A percentile compares a stretch with the other conserved stretches of the same genome.
These are phyloP conservation scores for Spea bombifrons DNA, from an alignment of 2,113 vertebrate species.

Conservation along the genomic window DNA sequence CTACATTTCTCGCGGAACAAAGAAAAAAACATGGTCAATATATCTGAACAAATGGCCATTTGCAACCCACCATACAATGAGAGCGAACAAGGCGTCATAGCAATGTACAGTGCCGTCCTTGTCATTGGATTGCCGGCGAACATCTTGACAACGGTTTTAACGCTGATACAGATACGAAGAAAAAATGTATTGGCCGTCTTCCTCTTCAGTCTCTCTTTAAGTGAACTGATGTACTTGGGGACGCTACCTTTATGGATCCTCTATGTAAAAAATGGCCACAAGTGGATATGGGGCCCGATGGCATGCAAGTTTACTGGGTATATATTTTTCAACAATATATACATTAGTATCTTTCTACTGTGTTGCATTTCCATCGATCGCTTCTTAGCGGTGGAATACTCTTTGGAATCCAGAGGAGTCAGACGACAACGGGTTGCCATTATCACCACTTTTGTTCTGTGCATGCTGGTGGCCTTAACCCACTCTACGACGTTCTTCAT, in stretches of 20 bases:
- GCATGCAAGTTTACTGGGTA: constrained; percentile 76
- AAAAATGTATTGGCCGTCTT: constrained; percentile 77
- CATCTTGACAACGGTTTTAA: constrained; percentile 69
- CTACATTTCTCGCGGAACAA: neutral
- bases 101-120: constrained; percentile 71
- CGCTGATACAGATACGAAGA: constrained; percentile 64
- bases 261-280: constrained; percentile 64
- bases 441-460: constrained; percentile 48
- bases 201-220: constrained; percentile 77
- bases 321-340: constrained; percentile 94
- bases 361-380: constrained; percentile 87
- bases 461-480: constrained; percentile 54
- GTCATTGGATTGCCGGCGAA: constrained; percentile 77
- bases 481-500: constrained; percentile 67
- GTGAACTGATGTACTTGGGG: constrained; percentile 77
- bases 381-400: constrained; percentile 71
- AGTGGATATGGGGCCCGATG: constrained; percentile 57
- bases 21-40: neutral
- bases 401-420: constrained; percentile 69
- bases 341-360: constrained; percentile 82
- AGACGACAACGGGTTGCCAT: constrained; percentile 55
- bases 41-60: neutral
- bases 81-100: constrained; percentile 58
- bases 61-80: constrained; percentile 55
- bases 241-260: constrained; percentile 80